phyloP scores from a whole-genome alignment of 2,888 invertebrate genomes.

The Syritta pipiens region DNA sequence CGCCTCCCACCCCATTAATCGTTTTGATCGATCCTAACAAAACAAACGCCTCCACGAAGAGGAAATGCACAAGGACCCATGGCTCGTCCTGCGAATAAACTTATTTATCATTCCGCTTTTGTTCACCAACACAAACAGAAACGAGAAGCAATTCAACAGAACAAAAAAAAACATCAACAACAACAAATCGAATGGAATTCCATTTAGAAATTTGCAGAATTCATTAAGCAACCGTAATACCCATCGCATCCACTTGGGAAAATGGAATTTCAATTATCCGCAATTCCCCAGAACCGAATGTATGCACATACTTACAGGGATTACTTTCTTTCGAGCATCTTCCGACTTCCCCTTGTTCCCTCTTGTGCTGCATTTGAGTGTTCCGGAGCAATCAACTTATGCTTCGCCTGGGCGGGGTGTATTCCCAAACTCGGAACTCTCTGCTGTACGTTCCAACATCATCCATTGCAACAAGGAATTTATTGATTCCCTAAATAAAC shows the following conservation, averaged over 20 bases:
- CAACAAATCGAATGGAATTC: neutral
- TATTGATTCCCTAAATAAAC: slow-evolving; percentile 38
- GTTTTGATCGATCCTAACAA: too few relatives aligned
- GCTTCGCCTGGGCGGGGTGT: neutral
- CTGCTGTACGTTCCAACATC: neutral
- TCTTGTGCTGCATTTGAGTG: neutral
- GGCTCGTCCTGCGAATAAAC: too few relatives aligned
- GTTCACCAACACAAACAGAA: neutral
- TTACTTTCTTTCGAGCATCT: neutral
- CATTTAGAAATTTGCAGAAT: slow-evolving; percentile 1
- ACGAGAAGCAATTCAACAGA: neutral
- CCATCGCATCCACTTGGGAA: slow-evolving; percentile 1
- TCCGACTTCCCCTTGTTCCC: neutral
- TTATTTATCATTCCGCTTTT: neutral
- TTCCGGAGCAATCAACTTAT: slow-evolving; percentile 2
- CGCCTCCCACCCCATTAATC: too few relatives aligned
- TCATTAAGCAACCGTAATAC: slow-evolving; percentile 20
- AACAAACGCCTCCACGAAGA: too few relatives aligned
- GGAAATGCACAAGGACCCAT: too few relatives aligned
- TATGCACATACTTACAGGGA: neutral
- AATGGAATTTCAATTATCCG: slow-evolving; percentile 27
- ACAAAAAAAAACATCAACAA: too few relatives aligned
- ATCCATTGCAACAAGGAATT: slow-evolving; percentile 19
- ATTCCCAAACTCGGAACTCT: too few relatives aligned
- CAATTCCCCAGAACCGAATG: neutral